These are phyloP conservation scores for Oscarella lobularis DNA, from an alignment of 37 sponge, comb jelly and placozoan species.

Conservation along the genomic window DNA sequence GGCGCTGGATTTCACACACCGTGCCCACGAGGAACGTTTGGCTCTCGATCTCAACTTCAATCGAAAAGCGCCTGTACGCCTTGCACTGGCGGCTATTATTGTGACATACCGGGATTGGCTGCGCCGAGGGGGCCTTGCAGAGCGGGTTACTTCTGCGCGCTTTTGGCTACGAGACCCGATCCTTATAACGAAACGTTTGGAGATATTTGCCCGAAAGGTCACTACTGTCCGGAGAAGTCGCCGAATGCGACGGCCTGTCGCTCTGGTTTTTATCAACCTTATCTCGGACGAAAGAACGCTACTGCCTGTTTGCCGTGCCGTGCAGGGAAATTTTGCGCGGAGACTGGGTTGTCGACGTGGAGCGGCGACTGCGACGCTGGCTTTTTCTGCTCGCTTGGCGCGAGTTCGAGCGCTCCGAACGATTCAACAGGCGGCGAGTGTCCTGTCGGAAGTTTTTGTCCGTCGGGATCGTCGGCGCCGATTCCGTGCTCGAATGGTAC, in stretches of 20 bases:
- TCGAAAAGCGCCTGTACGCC: background rate
- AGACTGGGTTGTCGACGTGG: background rate
- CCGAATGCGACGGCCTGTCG: constrained; percentile 7
- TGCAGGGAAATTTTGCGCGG: background rate
- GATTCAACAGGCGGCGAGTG: constrained; percentile 21
- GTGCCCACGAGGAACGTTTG: background rate
- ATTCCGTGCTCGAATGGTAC: constrained; percentile 10
- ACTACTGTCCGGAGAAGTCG: constrained; percentile 20
- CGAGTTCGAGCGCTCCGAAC: background rate
- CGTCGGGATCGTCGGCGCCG: background rate
- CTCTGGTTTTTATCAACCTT: constrained; percentile 8
- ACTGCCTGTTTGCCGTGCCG: background rate
- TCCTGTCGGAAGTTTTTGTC: constrained; percentile 20
- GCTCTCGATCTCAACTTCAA: background rate
- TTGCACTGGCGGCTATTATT: constrained; percentile 11
- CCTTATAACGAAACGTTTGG: constrained; percentile 11
- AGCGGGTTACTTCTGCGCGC: constrained; percentile 14
- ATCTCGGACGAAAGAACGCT: background rate
- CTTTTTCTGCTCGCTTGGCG: background rate
- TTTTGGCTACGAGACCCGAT: background rate
- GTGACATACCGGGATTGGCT: constrained; percentile 2
- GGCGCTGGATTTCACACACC: background rate
- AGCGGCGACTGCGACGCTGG: constrained; percentile 7
- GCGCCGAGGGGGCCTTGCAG: constrained; percentile 20
- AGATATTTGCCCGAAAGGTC: constrained; percentile 18